These are phyloP conservation scores for Thamnophis sirtalis DNA, from an alignment of 2,113 vertebrate genomes.

Conservation along the genomic window DNA sequence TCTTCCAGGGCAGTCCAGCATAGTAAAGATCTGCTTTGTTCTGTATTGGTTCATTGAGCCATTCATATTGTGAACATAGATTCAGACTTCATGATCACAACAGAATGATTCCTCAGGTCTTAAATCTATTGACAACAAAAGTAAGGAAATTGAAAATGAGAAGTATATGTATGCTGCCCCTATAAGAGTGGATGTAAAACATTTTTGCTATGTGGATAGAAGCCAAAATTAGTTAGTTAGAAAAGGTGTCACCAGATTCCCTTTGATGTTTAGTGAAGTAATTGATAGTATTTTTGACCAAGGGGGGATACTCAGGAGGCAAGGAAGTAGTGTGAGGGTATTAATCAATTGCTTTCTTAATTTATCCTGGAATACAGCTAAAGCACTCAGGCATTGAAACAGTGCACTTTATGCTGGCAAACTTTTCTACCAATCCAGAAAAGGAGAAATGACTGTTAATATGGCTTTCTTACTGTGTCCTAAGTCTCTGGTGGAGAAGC, in stretches of 20 bases:
- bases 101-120: not conserved
- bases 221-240: not conserved
- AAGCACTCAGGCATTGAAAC: not conserved
- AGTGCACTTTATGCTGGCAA: not conserved
- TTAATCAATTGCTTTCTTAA: not conserved
- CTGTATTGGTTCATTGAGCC: not conserved
- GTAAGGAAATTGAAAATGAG: not conserved
- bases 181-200: not conserved
- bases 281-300: not conserved
- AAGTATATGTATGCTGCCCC: not conserved
- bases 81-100: not conserved
- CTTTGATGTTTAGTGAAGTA: not conserved
- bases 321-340: not conserved
- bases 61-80: not conserved
- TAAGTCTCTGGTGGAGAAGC: not conserved
- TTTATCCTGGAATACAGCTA: not conserved
- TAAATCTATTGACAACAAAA: not conserved
- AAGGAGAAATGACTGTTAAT: not conserved
- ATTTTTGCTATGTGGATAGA: not conserved
- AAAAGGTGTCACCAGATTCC: not conserved
- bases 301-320: not conserved
- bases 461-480: not conserved
- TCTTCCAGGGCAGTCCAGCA: not conserved
- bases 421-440: not conserved
- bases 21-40: not conserved